Base-by-base conservation (phyloP, 2,888 invertebrate species). In the Melipona bicolor region DNA sequence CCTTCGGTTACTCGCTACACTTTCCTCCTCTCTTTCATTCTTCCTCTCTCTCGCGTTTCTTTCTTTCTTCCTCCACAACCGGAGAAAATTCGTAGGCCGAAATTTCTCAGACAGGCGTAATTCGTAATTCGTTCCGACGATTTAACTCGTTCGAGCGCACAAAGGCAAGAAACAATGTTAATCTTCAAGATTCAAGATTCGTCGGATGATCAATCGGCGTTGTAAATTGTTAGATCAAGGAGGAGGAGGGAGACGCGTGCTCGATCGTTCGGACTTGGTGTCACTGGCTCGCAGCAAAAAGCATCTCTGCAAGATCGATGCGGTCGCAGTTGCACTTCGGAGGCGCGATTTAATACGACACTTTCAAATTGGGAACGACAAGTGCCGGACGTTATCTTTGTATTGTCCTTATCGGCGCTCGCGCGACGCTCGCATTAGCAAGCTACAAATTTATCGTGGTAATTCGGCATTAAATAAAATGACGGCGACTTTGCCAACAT, bases 271-370 rank as follows among this genome's bases (percentile, higher is more conserved):
- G 5, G 32, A 24, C 17, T 17, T n/a, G 36, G 1, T 13, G 69
- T 62, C 67, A n/a, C 52, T 54, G 52, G 36, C 24, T 36, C 19
- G 36, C 52, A 54, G 65, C 24, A 65, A 74, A 43, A 24, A 36
- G 43, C 50, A 59, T 17, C 43, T 6, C 43, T 43, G 61, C 75
- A 54, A 27, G 36, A 17, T 67, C 9, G 21, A 24, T 36, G 56
- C 56, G 65, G 50, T 76, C 0, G 9, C 69, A 49, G 62, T 36
- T 75, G 4, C 32, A 32, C 69, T 69, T 1, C 69, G 56, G 64
- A 52, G 64, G 36, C 50, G 52, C 77, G 73, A 81, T 83, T 77
- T 83, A 81, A 83, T 83, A 83, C 36, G 79, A 82, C 74, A 59
- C 64, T 79, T 67, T 54, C 4, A 74, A 79, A 36, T 76, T 3